These are phyloP conservation scores for Hylyphantes graminicola DNA, from an alignment of 1,140 invertebrate species.

Conservation along the genomic window DNA sequence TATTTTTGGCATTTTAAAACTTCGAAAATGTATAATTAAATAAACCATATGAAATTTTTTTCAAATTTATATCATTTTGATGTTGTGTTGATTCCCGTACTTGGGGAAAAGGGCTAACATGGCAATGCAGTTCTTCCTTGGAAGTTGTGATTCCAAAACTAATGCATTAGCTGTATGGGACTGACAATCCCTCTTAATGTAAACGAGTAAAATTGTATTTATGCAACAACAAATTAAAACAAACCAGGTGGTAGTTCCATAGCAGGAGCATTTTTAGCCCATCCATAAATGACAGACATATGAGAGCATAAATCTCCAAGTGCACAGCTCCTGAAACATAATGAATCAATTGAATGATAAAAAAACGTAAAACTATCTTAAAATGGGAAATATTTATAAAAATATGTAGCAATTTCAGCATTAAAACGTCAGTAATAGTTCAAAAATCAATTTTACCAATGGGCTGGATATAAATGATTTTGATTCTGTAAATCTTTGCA, in stretches of 20 bases:
- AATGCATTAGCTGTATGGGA: too few relatives aligned
- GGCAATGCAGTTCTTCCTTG: too few relatives aligned
- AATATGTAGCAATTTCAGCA: constrained; percentile 11
- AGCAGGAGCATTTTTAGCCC: constrained; percentile 76
- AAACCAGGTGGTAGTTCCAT: constrained; percentile 71
- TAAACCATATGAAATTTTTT: too few relatives aligned
- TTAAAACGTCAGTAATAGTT: constrained; percentile 19
- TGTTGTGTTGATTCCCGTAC: too few relatives aligned
- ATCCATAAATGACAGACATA: constrained; percentile 74
- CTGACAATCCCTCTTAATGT: too few relatives aligned
- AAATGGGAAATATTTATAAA: neutral
- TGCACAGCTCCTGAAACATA: constrained; percentile 66
- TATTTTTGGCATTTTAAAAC: too few relatives aligned
- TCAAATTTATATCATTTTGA: too few relatives aligned
- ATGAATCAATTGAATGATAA: neutral
- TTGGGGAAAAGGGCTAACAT: too few relatives aligned
- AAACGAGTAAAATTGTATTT: too few relatives aligned
- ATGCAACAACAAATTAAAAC: neutral
- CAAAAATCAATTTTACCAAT: constrained; percentile 64
- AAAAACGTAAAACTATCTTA: neutral
- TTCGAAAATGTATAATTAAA: too few relatives aligned
- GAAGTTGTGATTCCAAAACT: too few relatives aligned
- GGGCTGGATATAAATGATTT: constrained; percentile 53
- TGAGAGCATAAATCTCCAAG: constrained; percentile 67
- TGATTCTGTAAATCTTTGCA: constrained; percentile 70